These are phyloP conservation scores for Sternarchorhynchus goeldii DNA, from an alignment of 2,797 vertebrate genomes.

Conservation along the genomic window DNA sequence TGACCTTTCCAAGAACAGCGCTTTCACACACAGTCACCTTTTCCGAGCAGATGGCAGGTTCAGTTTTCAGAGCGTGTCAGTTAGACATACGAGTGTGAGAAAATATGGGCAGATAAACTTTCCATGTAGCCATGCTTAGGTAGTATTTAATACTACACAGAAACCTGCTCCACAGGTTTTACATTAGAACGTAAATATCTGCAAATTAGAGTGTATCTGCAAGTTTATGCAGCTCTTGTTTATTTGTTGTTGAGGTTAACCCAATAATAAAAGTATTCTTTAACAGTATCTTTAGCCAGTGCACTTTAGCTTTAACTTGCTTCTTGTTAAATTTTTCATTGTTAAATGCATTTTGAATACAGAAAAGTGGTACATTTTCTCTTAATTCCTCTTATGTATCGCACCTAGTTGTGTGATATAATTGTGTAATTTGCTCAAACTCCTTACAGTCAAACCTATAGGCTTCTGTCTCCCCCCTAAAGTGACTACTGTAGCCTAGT, in stretches of 20 bases:
- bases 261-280: no score
- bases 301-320: no score
- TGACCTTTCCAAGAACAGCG: slow-evolving; percentile 28
- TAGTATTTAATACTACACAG: not conserved
- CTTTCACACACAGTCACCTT: slow-evolving; percentile 28
- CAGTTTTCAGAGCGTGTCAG: slow-evolving; percentile 20
- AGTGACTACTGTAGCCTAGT: not conserved
- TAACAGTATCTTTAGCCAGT: no score
- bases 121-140: slow-evolving; percentile 10
- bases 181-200: slow-evolving; percentile 1
- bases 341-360: not conserved
- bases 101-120: slow-evolving; percentile 39
- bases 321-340: not conserved
- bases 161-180: slow-evolving; percentile 40
- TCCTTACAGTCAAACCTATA: not conserved
- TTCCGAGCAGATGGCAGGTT: slow-evolving; percentile 21
- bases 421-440: not conserved
- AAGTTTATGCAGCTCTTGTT: not conserved
- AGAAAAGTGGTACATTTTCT: not conserved
- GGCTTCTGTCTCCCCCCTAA: not conserved
- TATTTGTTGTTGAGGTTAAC: no score
- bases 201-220: not conserved
- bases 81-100: slow-evolving; percentile 32
- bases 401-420: not conserved
- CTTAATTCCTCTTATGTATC: not conserved